Evolutionary conservation across 2,888 invertebrate species (phyloP), one percentile per base, ranked within the genome.

Genomic region (Spilosoma lubricipeda): DNA sequence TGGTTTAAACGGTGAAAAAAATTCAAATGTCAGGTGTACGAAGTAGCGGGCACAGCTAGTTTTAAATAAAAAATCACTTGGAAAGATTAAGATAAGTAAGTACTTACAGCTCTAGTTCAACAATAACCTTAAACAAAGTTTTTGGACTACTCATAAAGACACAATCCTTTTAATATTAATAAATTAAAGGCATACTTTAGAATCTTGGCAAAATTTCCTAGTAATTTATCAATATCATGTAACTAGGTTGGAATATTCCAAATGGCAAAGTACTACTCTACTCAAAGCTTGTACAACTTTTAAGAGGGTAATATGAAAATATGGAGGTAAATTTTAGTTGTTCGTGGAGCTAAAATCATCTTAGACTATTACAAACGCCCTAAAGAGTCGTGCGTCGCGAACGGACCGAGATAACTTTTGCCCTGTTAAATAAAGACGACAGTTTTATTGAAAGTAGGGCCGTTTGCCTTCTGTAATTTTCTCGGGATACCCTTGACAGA

Each of bases 371-470:
- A 76, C 39, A 45, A 13, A 72, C 68, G 81, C 72, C 78, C 85
- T 74, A 77, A 78, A 82, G 74, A 84, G 79, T 77, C 80, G 84
- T 84, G 85, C 87, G 86, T 86, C 81, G 81, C 81, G 85, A 77
- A 82, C 82, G 80, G 81, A 85, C 83, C 80, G 80, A 91, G 93
- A 93, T 94, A 94, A 94, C 94, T 94, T 94, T 91, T 90, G 92
- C 90, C 92, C 93, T 92, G 93, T 94, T 95, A 94, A 95, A 94
- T 95, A 95, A 94, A 94, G 94, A 93, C 92, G 94, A 94, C 94
- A 94, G 93, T 95, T 94, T 95, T 94, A 95, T 95, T 95, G 95
- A 95, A 95, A 95, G 93, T 93, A 93, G 93, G 93, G 91, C 92
- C 93, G 93, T 93, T 95, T 94, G 92, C 93, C 92, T 93, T 91